Evolutionary conservation across 2,797 vertebrate genomes (phyloP).

Genomic region (Molossus alvarezi): DNA sequence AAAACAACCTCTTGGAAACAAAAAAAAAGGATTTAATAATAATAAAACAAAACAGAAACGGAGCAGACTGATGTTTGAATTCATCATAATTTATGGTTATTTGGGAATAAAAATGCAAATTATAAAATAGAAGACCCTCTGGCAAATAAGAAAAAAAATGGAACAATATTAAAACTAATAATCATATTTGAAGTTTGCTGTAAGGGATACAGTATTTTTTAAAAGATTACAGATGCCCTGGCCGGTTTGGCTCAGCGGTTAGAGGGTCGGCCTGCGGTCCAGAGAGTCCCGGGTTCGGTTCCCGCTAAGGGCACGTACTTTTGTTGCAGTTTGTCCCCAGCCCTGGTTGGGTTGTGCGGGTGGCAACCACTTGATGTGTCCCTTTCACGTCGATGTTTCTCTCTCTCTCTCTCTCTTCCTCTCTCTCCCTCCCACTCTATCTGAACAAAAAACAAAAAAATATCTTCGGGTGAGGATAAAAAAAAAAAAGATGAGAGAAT

Average conservation of each 20-base stretch:
- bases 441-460: too few relatives aligned
- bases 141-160: background rate
- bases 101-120: slow-evolving; percentile 50
- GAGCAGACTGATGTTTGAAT: background rate
- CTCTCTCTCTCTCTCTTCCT: too few relatives aligned
- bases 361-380: too few relatives aligned
- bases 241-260: too few relatives aligned
- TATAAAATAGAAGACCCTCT: background rate
- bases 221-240: background rate
- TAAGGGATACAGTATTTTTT: background rate
- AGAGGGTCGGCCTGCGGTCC: too few relatives aligned
- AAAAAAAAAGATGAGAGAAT: background rate
- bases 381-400: too few relatives aligned
- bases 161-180: background rate
- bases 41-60: slow-evolving; percentile 11
- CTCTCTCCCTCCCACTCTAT: too few relatives aligned
- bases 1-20: slow-evolving; percentile 5
- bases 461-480: too few relatives aligned
- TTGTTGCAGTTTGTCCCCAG: too few relatives aligned
- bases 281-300: too few relatives aligned
- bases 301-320: too few relatives aligned
- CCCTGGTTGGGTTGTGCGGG: too few relatives aligned
- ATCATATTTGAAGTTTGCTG: slow-evolving; percentile 32
- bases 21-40: background rate
- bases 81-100: background rate